These are phyloP conservation scores for Tachina grossa DNA, from an alignment of 2,888 invertebrate genomes.

Conservation along the genomic window DNA sequence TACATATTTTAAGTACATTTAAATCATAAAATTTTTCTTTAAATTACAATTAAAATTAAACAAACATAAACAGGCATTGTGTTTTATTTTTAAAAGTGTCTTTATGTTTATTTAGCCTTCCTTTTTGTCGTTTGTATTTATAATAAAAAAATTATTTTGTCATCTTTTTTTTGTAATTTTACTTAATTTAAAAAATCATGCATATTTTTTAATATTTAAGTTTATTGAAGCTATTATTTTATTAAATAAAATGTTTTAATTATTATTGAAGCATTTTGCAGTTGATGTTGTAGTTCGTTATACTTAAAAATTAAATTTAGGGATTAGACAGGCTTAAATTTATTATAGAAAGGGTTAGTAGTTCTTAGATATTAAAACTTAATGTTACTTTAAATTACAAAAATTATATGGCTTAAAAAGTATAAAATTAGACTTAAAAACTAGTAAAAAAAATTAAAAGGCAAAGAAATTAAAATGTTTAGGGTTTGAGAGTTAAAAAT, in stretches of 20 bases:
- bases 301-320: slow-evolving; percentile 39
- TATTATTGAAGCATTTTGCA: slow-evolving; percentile 19
- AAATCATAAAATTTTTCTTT: background rate
- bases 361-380: slow-evolving; percentile 60
- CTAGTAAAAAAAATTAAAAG: slow-evolving; percentile 19
- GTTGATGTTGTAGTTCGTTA: background rate
- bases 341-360: slow-evolving; percentile 22
- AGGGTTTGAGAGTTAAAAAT: slow-evolving; percentile 9
- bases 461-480: slow-evolving; percentile 55
- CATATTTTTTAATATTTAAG: background rate
- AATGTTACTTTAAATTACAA: slow-evolving; percentile 44
- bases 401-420: slow-evolving; percentile 59
- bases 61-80: slow-evolving; percentile 37
- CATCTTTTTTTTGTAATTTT: background rate
- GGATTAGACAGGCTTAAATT: slow-evolving; percentile 38
- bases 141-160: background rate
- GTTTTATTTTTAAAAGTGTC: background rate
- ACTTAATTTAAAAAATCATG: slow-evolving; percentile 12
- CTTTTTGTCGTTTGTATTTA: background rate
- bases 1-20: slow-evolving; percentile 29
- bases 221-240: slow-evolving; percentile 42
- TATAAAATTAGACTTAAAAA: slow-evolving; percentile 55
- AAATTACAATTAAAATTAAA: slow-evolving; percentile 19
- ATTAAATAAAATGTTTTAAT: slow-evolving; percentile 33
- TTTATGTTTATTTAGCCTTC: background rate